Evolutionary conservation across 2,797 vertebrate genomes (phyloP).

Genomic region (Xenops minutus): DNA sequence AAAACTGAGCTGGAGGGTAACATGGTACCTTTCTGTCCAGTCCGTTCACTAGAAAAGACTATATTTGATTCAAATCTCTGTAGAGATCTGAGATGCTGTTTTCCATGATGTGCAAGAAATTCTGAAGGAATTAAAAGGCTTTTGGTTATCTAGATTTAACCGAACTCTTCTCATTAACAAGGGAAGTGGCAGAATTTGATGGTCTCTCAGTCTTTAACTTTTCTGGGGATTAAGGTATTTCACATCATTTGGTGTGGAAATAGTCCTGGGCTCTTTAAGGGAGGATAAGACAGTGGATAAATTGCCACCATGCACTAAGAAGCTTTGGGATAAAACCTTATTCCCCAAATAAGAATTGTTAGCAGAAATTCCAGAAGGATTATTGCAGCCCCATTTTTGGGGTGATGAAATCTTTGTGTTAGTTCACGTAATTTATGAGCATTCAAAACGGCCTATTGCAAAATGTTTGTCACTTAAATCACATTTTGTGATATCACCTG

Average conservation of each 20-base stretch:
- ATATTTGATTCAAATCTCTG: not conserved
- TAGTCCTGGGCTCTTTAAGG: not conserved
- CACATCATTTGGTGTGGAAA: not conserved
- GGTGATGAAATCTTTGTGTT: not conserved
- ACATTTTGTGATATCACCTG: not conserved
- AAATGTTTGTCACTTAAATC: not conserved
- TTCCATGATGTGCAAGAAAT: not conserved
- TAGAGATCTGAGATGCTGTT: not conserved
- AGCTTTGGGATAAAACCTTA: not conserved
- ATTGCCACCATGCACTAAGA: not conserved
- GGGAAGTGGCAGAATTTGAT: not conserved
- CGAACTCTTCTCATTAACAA: not conserved
- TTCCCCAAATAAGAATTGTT: not conserved
- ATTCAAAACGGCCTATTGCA: not conserved
- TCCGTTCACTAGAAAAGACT: not conserved
- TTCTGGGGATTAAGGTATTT: not conserved
- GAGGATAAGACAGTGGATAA: not conserved
- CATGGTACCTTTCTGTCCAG: not conserved
- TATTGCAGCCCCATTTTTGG: not conserved
- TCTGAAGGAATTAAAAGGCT: not conserved
- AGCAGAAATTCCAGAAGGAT: not conserved
- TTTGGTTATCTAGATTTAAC: not conserved
- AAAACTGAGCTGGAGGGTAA: conserved; percentile 17
- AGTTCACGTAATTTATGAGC: not conserved
- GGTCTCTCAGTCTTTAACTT: not conserved